Evolutionary conservation across 2,888 invertebrate genomes (phyloP), one percentile per base, ranked within the genome.

Genomic region (Himalopsyche tibetana): DNA sequence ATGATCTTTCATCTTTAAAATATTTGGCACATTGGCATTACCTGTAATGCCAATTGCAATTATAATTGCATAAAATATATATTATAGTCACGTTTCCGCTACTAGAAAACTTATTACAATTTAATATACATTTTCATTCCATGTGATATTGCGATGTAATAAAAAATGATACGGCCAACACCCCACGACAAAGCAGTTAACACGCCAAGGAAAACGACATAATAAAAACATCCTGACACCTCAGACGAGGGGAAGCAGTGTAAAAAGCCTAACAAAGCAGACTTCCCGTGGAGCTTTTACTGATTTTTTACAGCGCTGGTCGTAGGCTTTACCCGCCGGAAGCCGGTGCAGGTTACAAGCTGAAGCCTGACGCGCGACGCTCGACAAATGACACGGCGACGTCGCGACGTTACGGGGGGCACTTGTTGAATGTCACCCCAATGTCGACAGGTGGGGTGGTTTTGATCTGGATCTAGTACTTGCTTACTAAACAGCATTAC

Each of bases 391-490:
- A 80, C 85, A 83, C 42, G 3, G 80, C 55, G 83, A 83, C 83
- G 42, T 11, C 28, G 83, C 55, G 42, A 51, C 63, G 81, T 5
- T 19, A 8, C 28, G 19, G 6, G 74, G 82, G 82, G 80, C 83
- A 86, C 86, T 86, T 86, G 86, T 86, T 86, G 86, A 83, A 82
- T 82, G 79, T 85, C 82, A 80, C 84, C 56, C 4, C 19, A 11
- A 4, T 4, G 80, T 28, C 55, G 56, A 82, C 81, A 84, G 81
- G 84, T 84, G 82, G 84, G 56, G 38, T n/a, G 12, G 63, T 19
- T 63, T 12, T 63, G 28, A 63, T 63, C 63, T 63, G 63, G n/a
- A 4, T 63, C 12, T 51, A 15, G 12, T 51, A 15, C 15, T 51
- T 6, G 15, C 9, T 11, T 12, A 51, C 45, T 51, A 6, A 51